A percentile compares a stretch with the other conserved stretches of the same genome.
Conservation (phyloP, 2,113 vertebrate genomes). For the Daphoenositta chrysoptera region DNA sequence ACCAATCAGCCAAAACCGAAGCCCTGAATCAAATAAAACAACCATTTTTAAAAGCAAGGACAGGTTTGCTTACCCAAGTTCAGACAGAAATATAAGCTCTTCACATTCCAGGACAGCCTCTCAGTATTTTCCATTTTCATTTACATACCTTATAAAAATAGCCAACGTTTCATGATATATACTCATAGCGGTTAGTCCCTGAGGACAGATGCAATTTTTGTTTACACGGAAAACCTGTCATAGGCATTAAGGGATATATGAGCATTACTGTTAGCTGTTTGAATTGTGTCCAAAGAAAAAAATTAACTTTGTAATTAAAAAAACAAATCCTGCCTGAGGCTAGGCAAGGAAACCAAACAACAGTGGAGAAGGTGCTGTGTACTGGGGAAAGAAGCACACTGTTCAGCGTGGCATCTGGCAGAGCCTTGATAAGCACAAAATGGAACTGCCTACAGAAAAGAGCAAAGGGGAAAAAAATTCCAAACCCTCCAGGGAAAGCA, state of each 20-base stretch:
- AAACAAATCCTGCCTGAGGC: slow-evolving; percentile 29
- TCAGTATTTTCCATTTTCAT: slow-evolving; percentile 58
- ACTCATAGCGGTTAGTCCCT: slow-evolving; percentile 1
- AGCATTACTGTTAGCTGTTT: slow-evolving; percentile 4
- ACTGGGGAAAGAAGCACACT: neutral
- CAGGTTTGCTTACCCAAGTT: slow-evolving; percentile 28
- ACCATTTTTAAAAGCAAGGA: neutral
- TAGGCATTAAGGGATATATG: slow-evolving; percentile 10
- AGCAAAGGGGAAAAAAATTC: neutral
- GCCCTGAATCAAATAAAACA: slow-evolving; percentile 3
- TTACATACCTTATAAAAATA: slow-evolving; percentile 55
- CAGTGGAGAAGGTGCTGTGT: neutral
- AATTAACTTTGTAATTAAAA: slow-evolving; percentile 50
- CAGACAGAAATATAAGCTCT: slow-evolving; percentile 50
- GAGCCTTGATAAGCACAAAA: slow-evolving; percentile 24
- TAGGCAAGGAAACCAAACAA: slow-evolving; percentile 32
- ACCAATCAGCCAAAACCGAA: neutral
- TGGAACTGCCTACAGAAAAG: slow-evolving; percentile 1
- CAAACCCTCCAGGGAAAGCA: neutral
- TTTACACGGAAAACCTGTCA: slow-evolving; percentile 47
- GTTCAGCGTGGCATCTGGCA: neutral
- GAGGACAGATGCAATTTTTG: slow-evolving; percentile 54
- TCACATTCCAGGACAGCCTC: slow-evolving; percentile 48
- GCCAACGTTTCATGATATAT: neutral
- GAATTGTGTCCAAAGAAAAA: slow-evolving; percentile 49